phyloP scores from a whole-genome alignment of 2,797 vertebrate species.

The Oceanodroma leucorhoa region DNA sequence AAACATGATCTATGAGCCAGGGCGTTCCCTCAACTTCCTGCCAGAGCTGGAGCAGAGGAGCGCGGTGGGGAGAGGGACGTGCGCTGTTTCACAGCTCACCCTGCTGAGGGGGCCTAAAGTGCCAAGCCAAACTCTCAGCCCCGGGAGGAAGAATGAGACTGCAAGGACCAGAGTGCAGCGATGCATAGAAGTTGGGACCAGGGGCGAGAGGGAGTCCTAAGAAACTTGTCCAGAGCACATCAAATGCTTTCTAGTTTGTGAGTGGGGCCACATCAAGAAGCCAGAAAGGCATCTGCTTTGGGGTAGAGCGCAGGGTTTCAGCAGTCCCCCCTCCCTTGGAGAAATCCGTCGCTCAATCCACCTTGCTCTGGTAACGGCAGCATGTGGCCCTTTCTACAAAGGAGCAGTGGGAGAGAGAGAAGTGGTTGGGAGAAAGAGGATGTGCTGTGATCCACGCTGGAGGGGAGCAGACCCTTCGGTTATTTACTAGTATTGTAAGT shows the following conservation, averaged over 20 bases:
- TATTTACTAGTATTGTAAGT: constrained; percentile 79
- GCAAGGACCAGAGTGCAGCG: constrained; percentile 54
- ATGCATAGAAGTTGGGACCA: constrained; percentile 69
- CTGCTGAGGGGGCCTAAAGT: constrained; percentile 74
- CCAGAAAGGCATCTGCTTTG: constrained; percentile 62
- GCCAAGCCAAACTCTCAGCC: constrained; percentile 75
- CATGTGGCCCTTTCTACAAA: constrained; percentile 54
- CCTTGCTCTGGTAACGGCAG: constrained; percentile 66
- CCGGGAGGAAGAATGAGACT: constrained; percentile 60
- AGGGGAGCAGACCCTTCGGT: constrained; percentile 75
- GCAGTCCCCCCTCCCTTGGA: constrained; percentile 7
- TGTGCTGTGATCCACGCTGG: constrained; percentile 73
- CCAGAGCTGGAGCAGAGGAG: constrained; percentile 37
- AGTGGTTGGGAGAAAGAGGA: constrained; percentile 37
- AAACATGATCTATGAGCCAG: constrained; percentile 72
- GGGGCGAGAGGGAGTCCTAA: constrained; percentile 38
- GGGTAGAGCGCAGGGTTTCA: constrained; percentile 22
- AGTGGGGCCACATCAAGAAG: constrained; percentile 30
- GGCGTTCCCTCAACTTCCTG: constrained; percentile 69
- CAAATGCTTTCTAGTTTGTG: constrained; percentile 30
- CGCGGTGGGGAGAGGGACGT: neutral
- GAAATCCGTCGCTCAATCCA: constrained; percentile 50
- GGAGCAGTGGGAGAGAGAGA: constrained; percentile 38
- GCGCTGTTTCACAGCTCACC: constrained; percentile 69
- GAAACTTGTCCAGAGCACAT: constrained; percentile 68